Evolutionary conservation across 2,888 invertebrate genomes (phyloP).

Genomic region (Norana najaformis): DNA sequence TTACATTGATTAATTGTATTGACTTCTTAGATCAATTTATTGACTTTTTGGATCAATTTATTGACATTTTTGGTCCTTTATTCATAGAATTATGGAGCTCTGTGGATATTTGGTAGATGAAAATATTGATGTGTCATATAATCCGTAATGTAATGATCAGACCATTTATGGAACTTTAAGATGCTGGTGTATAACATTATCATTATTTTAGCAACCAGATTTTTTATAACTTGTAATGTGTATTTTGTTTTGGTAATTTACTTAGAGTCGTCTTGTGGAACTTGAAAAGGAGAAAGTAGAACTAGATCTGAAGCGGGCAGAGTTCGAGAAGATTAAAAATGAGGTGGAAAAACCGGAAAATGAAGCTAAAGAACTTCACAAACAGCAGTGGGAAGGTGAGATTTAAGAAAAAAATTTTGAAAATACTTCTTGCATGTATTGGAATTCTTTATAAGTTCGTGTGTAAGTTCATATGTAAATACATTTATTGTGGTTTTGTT

Average conservation of each 20-base stretch:
- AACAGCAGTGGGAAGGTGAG: slow-evolving; percentile 62
- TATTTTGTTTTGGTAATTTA: neutral
- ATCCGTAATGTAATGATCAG: neutral
- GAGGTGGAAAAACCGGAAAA: slow-evolving; percentile 73
- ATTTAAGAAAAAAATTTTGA: neutral
- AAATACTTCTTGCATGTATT: neutral
- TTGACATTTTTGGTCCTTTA: too few relatives aligned
- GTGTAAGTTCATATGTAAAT: neutral
- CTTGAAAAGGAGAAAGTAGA: slow-evolving; percentile 72
- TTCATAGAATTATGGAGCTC: neutral
- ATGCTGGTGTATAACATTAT: neutral
- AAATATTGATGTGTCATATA: neutral
- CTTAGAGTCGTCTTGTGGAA: slow-evolving; percentile 71
- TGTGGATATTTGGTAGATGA: neutral
- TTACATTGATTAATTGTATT: neutral
- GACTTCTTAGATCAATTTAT: neutral
- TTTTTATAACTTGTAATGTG: neutral
- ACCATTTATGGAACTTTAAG: neutral
- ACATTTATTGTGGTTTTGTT: neutral
- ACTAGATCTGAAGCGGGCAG: slow-evolving; percentile 36
- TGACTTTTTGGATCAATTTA: neutral
- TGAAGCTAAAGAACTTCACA: slow-evolving; percentile 69
- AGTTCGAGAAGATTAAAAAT: slow-evolving; percentile 37
- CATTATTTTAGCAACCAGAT: neutral
- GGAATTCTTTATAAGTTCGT: neutral